phyloP scores from a whole-genome alignment of 2,888 invertebrate species.

The Ectemnius continuus region DNA sequence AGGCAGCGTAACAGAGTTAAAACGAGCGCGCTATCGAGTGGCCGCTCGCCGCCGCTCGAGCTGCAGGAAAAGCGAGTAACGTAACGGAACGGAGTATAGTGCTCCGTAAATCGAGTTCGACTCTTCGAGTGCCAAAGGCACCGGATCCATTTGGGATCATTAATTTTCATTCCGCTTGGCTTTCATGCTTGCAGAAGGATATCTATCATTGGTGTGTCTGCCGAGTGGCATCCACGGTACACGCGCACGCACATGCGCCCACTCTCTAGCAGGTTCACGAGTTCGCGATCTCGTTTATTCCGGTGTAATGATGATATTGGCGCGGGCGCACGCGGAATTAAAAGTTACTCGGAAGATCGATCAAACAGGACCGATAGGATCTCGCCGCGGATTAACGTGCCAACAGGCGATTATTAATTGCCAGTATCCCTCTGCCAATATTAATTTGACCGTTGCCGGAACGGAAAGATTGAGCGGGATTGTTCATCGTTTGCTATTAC shows the following conservation, averaged over 20 bases:
- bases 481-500: constrained; percentile 19
- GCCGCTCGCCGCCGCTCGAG: constrained; percentile 46
- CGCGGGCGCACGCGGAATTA: constrained; percentile 11
- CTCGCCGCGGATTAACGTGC: constrained; percentile 22
- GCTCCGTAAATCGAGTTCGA: constrained; percentile 30
- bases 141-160: constrained; percentile 58
- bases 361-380: constrained; percentile 29
- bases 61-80: constrained; percentile 61
- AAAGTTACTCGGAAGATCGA: constrained; percentile 27
- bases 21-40: constrained; percentile 47
- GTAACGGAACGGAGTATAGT: constrained; percentile 65
- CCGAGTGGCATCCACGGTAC: not conserved
- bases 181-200: constrained; percentile 39
- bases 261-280: not conserved
- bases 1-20: constrained; percentile 63
- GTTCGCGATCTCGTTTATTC: constrained; percentile 19
- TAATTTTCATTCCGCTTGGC: constrained; percentile 61
- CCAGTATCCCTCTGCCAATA: constrained; percentile 19
- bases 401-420: constrained; percentile 39
- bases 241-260: too few relatives aligned
- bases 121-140: too few relatives aligned
- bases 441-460: constrained; percentile 25
- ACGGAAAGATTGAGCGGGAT: constrained; percentile 23
- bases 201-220: constrained; percentile 54
- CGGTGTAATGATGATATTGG: constrained; percentile 47